A percentile compares a stretch with the other conserved stretches of the same genome.
Evolutionary conservation across 2,113 vertebrate genomes (phyloP).

Genomic region (Carassius auratus): DNA sequence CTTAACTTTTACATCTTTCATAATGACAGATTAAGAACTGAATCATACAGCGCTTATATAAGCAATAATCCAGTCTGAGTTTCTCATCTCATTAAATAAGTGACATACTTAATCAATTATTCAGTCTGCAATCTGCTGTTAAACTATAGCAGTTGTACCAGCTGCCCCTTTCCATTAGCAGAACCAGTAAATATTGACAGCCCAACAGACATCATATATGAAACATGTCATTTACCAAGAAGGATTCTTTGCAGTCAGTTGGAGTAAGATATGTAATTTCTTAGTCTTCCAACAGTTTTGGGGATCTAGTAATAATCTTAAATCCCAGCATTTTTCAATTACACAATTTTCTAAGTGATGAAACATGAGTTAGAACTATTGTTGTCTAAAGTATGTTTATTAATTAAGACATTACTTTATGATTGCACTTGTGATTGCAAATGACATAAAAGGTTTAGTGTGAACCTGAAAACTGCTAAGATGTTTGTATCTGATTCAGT

Average conservation of each 20-base stretch:
- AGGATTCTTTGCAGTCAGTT: not conserved
- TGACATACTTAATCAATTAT: not conserved
- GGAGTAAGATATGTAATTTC: not conserved
- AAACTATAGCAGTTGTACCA: not conserved
- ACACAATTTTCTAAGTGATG: not conserved
- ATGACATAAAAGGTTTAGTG: not conserved
- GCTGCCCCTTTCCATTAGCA: not conserved
- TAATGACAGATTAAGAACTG: not conserved
- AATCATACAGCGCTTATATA: not conserved
- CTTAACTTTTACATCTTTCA: not conserved
- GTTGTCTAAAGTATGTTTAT: not conserved
- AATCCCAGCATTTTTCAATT: not conserved
- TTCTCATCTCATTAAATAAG: not conserved
- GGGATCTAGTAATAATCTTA: not conserved
- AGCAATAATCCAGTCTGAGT: not conserved
- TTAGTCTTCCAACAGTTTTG: no score
- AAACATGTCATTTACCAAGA: not conserved
- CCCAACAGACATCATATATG: not conserved
- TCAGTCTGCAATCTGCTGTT: not conserved
- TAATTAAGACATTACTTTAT: not conserved
- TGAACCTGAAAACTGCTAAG: not conserved
- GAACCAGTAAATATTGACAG: not conserved
- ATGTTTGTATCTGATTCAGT: not conserved
- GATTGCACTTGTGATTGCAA: not conserved
- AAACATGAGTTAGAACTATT: not conserved